phyloP scores from a whole-genome alignment of 2,113 vertebrate species.

The Coturnix japonica region DNA sequence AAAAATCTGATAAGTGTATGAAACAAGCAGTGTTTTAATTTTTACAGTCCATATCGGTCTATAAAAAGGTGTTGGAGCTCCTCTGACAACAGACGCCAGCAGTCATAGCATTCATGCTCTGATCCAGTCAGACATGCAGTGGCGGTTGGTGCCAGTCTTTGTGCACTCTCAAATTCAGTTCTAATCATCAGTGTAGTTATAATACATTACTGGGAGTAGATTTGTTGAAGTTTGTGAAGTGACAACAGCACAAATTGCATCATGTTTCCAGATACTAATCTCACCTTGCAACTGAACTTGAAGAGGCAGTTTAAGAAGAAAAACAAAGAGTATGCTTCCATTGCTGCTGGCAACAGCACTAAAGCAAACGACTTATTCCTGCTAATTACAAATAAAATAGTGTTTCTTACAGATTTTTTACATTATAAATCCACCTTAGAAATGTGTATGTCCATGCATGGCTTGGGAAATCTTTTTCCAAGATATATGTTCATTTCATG shows the following conservation, averaged over 20 bases:
- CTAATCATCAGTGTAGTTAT: constrained; percentile 2
- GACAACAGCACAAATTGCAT: constrained; percentile 15
- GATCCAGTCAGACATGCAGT: background rate
- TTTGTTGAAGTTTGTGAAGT: constrained; percentile 14
- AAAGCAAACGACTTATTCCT: background rate
- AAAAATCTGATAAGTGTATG: background rate
- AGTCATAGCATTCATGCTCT: constrained; percentile 8
- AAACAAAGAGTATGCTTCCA: background rate
- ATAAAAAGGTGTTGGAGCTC: background rate
- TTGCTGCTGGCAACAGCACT: background rate
- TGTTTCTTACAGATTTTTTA: background rate
- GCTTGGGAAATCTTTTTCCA: background rate
- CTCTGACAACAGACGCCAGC: background rate
- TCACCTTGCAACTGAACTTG: constrained; percentile 30
- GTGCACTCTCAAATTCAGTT: background rate
- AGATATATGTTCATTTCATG: background rate
- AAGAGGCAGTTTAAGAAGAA: background rate
- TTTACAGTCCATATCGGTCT: background rate
- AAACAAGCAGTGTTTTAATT: background rate
- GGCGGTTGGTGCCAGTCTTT: background rate
- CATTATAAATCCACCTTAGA: background rate
- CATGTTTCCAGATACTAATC: constrained; percentile 4
- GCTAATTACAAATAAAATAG: constrained; percentile 12
- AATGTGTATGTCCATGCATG: background rate
- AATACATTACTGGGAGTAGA: background rate